Percentiles rank a stretch among this genome's conserved stretches.
Evolutionary conservation across 1,140 invertebrate genomes (phyloP).

Genomic region (Camponotus vicinus): DNA sequence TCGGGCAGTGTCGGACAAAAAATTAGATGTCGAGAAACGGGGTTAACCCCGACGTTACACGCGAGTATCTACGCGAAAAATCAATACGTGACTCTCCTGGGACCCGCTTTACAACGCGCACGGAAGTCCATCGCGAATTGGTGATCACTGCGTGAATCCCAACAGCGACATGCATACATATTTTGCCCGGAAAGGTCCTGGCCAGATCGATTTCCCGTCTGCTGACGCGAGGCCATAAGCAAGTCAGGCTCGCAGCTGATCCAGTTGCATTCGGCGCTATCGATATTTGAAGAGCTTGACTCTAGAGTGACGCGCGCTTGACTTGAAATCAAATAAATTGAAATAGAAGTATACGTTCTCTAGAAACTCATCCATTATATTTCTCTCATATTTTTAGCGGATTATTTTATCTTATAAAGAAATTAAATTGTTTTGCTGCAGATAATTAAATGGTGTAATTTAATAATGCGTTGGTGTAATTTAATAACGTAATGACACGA

Average conservation of each 20-base stretch:
- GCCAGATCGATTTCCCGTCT: constrained; percentile 67
- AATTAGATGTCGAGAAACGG: constrained; percentile 68
- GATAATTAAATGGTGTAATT: background rate
- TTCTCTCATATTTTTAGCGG: background rate
- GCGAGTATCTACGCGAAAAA: constrained; percentile 82
- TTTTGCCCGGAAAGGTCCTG: constrained; percentile 4
- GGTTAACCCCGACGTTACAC: constrained; percentile 77
- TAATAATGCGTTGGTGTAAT: background rate
- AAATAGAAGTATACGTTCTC: background rate
- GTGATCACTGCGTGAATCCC: constrained; percentile 25
- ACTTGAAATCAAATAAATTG: constrained; percentile 8
- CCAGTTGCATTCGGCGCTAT: constrained; percentile 3
- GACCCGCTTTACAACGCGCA: constrained; percentile 65
- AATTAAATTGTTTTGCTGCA: background rate
- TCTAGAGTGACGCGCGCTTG: constrained; percentile 12
- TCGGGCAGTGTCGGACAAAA: constrained; percentile 45
- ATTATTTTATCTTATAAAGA: background rate
- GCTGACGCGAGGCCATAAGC: constrained; percentile 14
- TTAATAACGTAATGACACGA: background rate
- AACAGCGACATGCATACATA: constrained; percentile 32
- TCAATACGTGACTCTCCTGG: constrained; percentile 81
- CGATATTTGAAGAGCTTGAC: constrained; percentile 23
- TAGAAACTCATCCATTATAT: background rate
- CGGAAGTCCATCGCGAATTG: constrained; percentile 51
- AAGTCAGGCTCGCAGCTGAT: constrained; percentile 57